Evolutionary conservation across 2,888 invertebrate species (phyloP), one percentile per base, ranked within the genome.

Genomic region (Drosophila pseudotakahashii): DNA sequence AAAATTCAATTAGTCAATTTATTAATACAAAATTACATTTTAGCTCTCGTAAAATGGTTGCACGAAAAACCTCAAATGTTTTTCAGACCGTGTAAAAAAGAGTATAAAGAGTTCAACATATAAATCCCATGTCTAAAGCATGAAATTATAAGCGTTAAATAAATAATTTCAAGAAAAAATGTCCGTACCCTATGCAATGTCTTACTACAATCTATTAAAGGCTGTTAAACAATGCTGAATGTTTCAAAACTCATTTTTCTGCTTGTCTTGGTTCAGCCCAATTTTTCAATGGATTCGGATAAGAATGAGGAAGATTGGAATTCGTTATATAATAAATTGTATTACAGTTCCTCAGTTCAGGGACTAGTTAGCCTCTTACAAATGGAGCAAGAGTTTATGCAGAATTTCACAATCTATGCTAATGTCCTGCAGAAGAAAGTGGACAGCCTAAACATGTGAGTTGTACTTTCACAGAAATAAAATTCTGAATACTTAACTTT

Each of bases 321-420:
- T 11, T 19, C 4, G 13, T 30, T 30, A 9, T 2, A 16, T 7
- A 0, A n/a, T 0, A 6, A 0, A 7, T 60, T 69, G 13, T 23
- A 39, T 6, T 81, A 77, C 11, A 70, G 48, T 23, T 66, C 72
- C 26, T 81, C 81, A 3, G 23, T 61, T 9, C 0, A 39, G 16
- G 81, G 76, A 6, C 26, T 81, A 0, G 7, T 45, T 0, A 64
- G 69, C 2, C 51, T 82, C 1, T 58, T 70, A 0, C 19, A 64
- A 0, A 7, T 76, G 7, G 83, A 81, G 45, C 48, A 58, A 2
- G 11, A 66, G 13, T 79, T 79, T 42, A 70, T 81, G 53, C 1
- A 16, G 0, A 47, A 72, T n/a, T 53, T 81, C 1, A 57, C 26
- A 0, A 44, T 39, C 0, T 76, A 73, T 47, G 61, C 61, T 0